A percentile compares a stretch with the other conserved stretches of the same genome.
These are phyloP conservation scores for Progne subis DNA, from an alignment of 2,113 vertebrate genomes.

Conservation along the genomic window DNA sequence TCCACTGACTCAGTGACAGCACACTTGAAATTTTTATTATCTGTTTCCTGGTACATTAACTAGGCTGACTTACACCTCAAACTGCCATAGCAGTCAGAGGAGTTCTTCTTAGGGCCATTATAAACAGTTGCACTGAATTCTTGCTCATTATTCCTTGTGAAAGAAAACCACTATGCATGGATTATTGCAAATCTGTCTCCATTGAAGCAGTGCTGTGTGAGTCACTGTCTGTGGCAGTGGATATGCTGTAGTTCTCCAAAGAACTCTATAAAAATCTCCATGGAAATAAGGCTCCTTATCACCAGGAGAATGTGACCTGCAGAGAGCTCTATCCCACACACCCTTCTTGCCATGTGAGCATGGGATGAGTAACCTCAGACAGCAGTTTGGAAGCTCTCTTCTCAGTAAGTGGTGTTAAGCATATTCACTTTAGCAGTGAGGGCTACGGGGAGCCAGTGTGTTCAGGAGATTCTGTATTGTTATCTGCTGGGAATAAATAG, in stretches of 20 bases:
- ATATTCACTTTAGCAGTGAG: background rate
- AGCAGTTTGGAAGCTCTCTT: background rate
- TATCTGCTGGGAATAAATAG: slow-evolving; percentile 43
- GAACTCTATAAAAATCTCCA: background rate
- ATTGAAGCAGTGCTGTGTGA: background rate
- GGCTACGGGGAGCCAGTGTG: background rate
- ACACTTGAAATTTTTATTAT: background rate
- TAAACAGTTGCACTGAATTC: slow-evolving; percentile 3
- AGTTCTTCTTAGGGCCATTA: background rate
- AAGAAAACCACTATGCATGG: background rate
- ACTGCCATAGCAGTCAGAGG: background rate
- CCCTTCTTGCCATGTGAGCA: background rate
- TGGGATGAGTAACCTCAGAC: background rate
- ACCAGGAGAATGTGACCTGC: background rate
- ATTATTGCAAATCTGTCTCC: background rate
- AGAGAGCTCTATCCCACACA: background rate
- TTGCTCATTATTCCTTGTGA: slow-evolving; percentile 6
- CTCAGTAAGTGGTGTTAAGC: background rate
- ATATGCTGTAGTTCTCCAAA: background rate
- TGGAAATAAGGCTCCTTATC: background rate
- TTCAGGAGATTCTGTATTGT: slow-evolving; percentile 22
- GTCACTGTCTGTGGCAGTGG: background rate
- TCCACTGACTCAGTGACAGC: background rate
- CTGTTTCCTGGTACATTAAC: slow-evolving; percentile 32
- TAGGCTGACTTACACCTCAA: background rate